These are phyloP conservation scores for Sturnira hondurensis DNA, from an alignment of 2,113 vertebrate genomes.

Conservation along the genomic window DNA sequence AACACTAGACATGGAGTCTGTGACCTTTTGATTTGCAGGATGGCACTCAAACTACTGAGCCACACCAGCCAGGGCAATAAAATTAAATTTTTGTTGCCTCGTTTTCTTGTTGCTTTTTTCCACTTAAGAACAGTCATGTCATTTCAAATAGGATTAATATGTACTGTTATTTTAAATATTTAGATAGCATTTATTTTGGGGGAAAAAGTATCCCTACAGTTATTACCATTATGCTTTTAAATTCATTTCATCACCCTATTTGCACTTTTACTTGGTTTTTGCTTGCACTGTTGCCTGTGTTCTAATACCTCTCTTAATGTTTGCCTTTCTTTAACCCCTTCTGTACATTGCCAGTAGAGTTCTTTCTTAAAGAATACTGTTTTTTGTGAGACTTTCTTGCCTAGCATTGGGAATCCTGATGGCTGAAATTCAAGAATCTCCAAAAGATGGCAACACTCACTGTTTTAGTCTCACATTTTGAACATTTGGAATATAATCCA, in stretches of 20 bases:
- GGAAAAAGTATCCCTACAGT: not conserved
- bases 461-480: not conserved
- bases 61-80: too few relatives aligned
- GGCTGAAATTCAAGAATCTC: not conserved
- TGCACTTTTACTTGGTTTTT: not conserved
- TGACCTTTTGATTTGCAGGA: too few relatives aligned
- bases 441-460: not conserved
- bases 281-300: not conserved
- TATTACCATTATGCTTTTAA: not conserved
- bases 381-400: not conserved
- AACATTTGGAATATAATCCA: not conserved
- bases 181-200: not conserved
- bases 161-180: not conserved
- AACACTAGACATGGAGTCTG: too few relatives aligned
- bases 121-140: not conserved
- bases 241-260: not conserved
- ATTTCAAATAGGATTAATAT: not conserved
- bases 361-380: not conserved
- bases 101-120: not conserved
- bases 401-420: not conserved
- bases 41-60: too few relatives aligned
- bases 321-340: not conserved
- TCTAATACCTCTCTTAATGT: not conserved
- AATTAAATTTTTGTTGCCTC: not conserved
- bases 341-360: not conserved